Evolutionary conservation across 2,888 invertebrate genomes (phyloP).

Genomic region (Chrysolina americana): DNA sequence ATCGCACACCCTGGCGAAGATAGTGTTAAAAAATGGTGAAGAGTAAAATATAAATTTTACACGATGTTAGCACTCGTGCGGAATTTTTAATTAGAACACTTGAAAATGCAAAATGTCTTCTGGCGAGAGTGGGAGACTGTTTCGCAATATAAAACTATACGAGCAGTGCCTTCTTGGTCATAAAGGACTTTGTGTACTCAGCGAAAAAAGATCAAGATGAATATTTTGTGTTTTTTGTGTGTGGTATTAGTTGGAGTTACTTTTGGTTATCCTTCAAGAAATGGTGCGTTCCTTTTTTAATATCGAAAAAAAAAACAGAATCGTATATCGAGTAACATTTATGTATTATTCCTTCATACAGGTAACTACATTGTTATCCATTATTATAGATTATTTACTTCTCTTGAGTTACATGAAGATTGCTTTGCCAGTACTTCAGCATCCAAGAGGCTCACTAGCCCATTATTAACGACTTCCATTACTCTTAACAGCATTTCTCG

Average conservation of each 20-base stretch:
- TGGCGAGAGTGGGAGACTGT: constrained; percentile 54
- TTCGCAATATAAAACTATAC: constrained; percentile 59
- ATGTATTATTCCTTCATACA: no score
- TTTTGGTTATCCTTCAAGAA: constrained; percentile 37
- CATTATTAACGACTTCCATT: no score
- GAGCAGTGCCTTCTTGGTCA: constrained; percentile 6
- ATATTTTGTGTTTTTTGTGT: constrained; percentile 41
- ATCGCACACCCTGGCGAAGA: constrained; percentile 61
- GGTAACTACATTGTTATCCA: no score
- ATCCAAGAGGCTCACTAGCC: no score
- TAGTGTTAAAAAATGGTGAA: constrained; percentile 62
- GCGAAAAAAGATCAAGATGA: constrained; percentile 35
- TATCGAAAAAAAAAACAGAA: no score
- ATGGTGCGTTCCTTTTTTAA: constrained; percentile 41
- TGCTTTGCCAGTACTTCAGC: no score
- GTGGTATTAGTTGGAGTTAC: constrained; percentile 33
- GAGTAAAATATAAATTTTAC: constrained; percentile 66
- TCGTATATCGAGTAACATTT: no score
- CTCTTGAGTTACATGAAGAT: no score
- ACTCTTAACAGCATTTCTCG: no score
- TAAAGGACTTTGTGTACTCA: constrained; percentile 11
- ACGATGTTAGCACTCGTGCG: constrained; percentile 62
- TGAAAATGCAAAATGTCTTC: constrained; percentile 32
- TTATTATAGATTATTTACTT: no score
- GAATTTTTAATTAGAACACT: constrained; percentile 62